These are phyloP conservation scores for Mycetomoellerius zeteki DNA, from an alignment of 1,140 invertebrate species.

Conservation along the genomic window DNA sequence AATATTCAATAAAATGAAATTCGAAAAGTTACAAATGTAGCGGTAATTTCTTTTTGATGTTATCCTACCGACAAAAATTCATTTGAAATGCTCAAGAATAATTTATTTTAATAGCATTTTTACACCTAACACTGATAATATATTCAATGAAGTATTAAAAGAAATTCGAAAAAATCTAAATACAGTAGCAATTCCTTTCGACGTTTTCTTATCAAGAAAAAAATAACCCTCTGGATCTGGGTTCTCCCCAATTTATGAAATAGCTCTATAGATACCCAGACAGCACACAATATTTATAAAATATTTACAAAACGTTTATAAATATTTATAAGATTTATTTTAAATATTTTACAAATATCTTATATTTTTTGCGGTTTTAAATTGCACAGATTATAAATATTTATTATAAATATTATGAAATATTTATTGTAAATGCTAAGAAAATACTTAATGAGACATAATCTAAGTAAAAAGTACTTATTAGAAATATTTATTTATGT, in stretches of 20 bases:
- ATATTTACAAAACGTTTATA: too few species aligned
- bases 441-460: too few species aligned
- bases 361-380: too few species aligned
- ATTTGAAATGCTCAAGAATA: neutral
- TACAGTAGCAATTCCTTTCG: too few species aligned
- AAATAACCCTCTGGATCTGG: neutral
- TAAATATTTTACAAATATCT: too few species aligned
- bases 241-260: neutral
- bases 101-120: slow-evolving; percentile 8
- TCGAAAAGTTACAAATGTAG: neutral
- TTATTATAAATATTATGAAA: too few species aligned
- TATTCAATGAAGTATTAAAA: neutral
- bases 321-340: too few species aligned
- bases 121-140: neutral
- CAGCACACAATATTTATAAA: too few species aligned
- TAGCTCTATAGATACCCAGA: neutral
- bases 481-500: too few species aligned
- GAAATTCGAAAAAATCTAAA: neutral
- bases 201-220: neutral
- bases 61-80: neutral
- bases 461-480: too few species aligned
- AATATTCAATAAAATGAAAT: neutral
- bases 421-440: too few species aligned
- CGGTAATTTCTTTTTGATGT: neutral
- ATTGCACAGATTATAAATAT: too few species aligned